Evolutionary conservation across 2,113 vertebrate species (phyloP).

Genomic region (Neoarius graeffei): DNA sequence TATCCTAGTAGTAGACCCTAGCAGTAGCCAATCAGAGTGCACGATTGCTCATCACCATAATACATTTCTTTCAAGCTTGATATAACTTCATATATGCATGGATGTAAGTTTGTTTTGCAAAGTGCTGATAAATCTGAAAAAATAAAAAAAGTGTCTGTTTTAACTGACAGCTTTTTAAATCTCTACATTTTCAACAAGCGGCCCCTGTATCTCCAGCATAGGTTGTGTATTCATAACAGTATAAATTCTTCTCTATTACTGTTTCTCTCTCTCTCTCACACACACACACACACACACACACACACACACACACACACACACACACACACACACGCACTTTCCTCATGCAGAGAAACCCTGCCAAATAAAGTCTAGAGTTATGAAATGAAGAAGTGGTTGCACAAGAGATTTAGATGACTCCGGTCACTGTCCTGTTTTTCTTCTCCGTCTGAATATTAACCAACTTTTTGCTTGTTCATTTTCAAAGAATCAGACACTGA

Average conservation of each 20-base stretch:
- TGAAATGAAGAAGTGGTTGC: not conserved
- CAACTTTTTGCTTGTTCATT: not conserved
- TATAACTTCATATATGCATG: not conserved
- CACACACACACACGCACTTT: no score
- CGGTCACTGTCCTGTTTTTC: constrained; percentile 13
- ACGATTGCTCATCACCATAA: no score
- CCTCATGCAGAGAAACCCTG: not conserved
- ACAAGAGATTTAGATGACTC: not conserved
- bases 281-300: no score
- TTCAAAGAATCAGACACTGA: constrained; percentile 24
- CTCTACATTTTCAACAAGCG: not conserved
- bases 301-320: no score
- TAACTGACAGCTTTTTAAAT: not conserved
- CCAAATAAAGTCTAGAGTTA: not conserved
- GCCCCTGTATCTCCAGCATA: not conserved
- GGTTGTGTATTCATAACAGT: not conserved
- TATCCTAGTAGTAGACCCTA: no score
- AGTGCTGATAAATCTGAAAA: not conserved
- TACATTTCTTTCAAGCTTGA: not conserved
- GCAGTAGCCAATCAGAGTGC: no score
- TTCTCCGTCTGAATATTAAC: not conserved
- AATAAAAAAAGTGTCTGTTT: not conserved
- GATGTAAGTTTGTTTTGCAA: not conserved
- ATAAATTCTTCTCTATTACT: no score
- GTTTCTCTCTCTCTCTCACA: not conserved